A percentile compares a stretch with the other conserved stretches of the same genome.
These are phyloP conservation scores for Temnopleurus reevesii DNA, from an alignment of 53 echinoderm and acorn worm species.

Conservation along the genomic window DNA sequence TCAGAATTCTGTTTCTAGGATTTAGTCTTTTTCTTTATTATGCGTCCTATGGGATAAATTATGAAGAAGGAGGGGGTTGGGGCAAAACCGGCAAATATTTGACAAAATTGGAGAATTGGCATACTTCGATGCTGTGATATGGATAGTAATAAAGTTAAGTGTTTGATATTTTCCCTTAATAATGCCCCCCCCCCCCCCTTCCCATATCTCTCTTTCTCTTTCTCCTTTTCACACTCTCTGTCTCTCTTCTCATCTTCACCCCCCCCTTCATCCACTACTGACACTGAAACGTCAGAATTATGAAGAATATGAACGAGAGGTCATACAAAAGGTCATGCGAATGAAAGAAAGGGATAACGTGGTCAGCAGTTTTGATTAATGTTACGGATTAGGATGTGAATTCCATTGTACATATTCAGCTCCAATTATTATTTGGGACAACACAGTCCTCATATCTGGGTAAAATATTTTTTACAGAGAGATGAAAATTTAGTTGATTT, in stretches of 20 bases:
- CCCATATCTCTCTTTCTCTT: neutral
- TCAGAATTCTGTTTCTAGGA: too few relatives aligned
- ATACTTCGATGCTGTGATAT: too few relatives aligned
- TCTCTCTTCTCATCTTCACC: neutral
- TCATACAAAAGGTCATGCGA: neutral
- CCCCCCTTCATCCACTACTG: too few relatives aligned
- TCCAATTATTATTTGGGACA: neutral
- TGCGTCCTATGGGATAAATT: too few relatives aligned
- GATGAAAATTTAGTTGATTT: neutral
- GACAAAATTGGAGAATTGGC: too few relatives aligned
- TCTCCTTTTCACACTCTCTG: neutral
- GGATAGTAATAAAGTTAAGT: too few relatives aligned
- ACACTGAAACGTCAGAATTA: constrained; percentile 25
- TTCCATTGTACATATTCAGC: neutral
- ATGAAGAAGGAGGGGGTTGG: too few relatives aligned
- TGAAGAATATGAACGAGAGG: constrained; percentile 42
- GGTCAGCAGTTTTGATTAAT: constrained; percentile 43
- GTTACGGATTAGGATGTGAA: constrained; percentile 28
- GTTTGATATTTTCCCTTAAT: too few relatives aligned
- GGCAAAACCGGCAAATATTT: too few relatives aligned
- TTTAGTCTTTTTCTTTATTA: too few relatives aligned
- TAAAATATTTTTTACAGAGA: constrained; percentile 28
- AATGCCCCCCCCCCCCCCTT: too few relatives aligned
- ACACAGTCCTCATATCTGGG: neutral
- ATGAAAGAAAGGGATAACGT: constrained; percentile 29